These are phyloP conservation scores for Cheirogaleus major DNA, from an alignment of 2,797 vertebrate genomes.

Conservation along the genomic window DNA sequence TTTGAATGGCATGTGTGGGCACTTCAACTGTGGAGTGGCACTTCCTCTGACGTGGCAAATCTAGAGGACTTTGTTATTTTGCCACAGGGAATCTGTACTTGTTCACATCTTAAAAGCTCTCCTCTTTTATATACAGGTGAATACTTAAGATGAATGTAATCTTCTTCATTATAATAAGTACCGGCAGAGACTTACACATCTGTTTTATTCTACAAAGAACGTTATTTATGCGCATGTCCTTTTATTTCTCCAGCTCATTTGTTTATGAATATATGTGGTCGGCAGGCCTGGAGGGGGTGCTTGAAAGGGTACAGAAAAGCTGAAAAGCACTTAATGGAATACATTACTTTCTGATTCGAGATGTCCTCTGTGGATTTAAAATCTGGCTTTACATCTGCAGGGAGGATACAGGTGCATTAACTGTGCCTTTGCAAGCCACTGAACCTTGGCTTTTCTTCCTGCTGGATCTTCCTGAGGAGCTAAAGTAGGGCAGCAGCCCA, in stretches of 20 bases:
- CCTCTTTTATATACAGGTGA: neutral
- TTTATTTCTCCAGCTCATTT: conserved; percentile 33
- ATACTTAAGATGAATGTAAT: conserved; percentile 16
- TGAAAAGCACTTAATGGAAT: neutral
- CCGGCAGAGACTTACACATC: neutral
- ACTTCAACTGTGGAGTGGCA: neutral
- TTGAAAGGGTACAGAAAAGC: neutral
- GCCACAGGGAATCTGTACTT: neutral
- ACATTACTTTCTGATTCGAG: neutral
- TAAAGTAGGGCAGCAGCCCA: conserved; percentile 52
- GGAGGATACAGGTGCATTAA: conserved; percentile 26
- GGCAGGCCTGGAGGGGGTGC: neutral
- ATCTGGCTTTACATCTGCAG: conserved; percentile 14
- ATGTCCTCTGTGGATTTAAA: neutral
- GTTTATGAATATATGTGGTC: conserved; percentile 34
- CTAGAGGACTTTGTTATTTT: neutral
- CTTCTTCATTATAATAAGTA: conserved; percentile 53
- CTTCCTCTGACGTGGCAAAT: neutral
- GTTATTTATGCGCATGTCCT: neutral
- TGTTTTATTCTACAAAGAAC: neutral
- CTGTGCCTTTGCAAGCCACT: neutral
- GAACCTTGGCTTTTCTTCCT: neutral
- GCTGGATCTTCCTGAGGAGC: neutral
- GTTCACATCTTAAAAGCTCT: neutral
- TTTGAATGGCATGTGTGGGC: conserved; percentile 43